Conservation (phyloP, 1,140 invertebrate genomes). For the Trigoniulus corallinus region DNA sequence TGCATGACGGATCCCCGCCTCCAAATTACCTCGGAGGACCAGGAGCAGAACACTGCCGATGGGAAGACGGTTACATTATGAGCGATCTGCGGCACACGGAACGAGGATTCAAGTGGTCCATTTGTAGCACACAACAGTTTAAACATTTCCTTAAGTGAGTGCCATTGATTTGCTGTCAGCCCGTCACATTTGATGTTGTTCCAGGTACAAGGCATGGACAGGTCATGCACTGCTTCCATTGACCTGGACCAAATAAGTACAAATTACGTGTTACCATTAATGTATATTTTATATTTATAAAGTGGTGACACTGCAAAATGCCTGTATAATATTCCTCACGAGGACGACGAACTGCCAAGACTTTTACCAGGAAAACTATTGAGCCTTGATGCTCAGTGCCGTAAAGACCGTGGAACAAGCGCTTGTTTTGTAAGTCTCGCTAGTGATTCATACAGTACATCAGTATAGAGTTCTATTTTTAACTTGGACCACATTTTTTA, state of each 20-base stretch:
- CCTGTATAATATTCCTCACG: conserved; percentile 81
- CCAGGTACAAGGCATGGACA: no score
- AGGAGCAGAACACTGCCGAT: conserved; percentile 84
- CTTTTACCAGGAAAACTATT: conserved; percentile 77
- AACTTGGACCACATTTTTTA: conserved; percentile 1
- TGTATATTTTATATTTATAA: no score
- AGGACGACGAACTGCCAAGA: conserved; percentile 71
- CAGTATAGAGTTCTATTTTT: background rate
- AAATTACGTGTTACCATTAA: no score
- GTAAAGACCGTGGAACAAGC: conserved; percentile 79
- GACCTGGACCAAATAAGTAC: no score
- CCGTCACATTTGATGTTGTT: background rate
- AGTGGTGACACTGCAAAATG: conserved; percentile 87
- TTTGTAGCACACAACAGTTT: conserved; percentile 83
- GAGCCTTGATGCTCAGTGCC: conserved; percentile 77
- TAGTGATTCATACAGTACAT: background rate
- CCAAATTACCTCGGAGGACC: conserved; percentile 85
- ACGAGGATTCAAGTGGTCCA: conserved; percentile 85
- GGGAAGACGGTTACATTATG: conserved; percentile 95
- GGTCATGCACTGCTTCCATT: no score
- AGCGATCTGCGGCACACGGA: conserved; percentile 84
- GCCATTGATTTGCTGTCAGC: background rate
- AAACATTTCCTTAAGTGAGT: conserved; percentile 88
- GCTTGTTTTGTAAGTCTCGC: conserved; percentile 55
- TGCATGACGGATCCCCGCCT: conserved; percentile 85